These are phyloP conservation scores for Ophioninae sp. DNA, from an alignment of 2,888 invertebrate species.

Conservation along the genomic window DNA sequence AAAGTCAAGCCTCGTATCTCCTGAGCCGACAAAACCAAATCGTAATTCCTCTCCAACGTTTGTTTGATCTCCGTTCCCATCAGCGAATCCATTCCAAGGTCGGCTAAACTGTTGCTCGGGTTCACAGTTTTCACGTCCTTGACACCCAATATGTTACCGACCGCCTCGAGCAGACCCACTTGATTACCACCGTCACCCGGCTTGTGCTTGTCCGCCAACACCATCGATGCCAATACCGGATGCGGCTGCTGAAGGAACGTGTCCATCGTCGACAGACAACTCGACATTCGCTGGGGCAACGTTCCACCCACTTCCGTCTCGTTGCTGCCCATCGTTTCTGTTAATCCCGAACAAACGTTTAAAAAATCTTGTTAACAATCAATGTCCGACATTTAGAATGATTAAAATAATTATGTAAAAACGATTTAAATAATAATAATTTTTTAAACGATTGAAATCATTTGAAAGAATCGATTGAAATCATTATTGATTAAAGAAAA, in stretches of 20 bases:
- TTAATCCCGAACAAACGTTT: not conserved
- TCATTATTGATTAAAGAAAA: too few relatives aligned
- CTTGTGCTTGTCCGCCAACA: slow-evolving; percentile 92
- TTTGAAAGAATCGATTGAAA: not conserved
- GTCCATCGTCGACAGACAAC: slow-evolving; percentile 94
- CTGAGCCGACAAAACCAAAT: slow-evolving; percentile 93
- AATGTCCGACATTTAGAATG: too few relatives aligned
- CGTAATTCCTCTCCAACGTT: slow-evolving; percentile 95
- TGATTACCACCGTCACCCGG: slow-evolving; percentile 83
- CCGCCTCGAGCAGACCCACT: slow-evolving; percentile 87
- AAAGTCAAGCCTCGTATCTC: slow-evolving; percentile 94
- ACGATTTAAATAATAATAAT: too few relatives aligned
- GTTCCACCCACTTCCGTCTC: slow-evolving; percentile 97
- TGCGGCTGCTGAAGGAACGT: slow-evolving; percentile 94
- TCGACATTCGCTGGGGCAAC: slow-evolving; percentile 96
- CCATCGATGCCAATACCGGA: slow-evolving; percentile 91
- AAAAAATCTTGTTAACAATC: too few relatives aligned
- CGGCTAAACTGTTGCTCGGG: slow-evolving; percentile 90
- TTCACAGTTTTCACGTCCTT: slow-evolving; percentile 92
- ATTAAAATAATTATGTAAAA: not conserved
- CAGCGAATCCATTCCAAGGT: slow-evolving; percentile 98
- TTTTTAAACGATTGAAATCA: too few relatives aligned
- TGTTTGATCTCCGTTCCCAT: slow-evolving; percentile 99
- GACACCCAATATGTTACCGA: slow-evolving; percentile 94
- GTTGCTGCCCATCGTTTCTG: slow-evolving; percentile 94